Evolutionary conservation across 1,140 invertebrate genomes (phyloP).

Genomic region (Drosophila simulans): DNA sequence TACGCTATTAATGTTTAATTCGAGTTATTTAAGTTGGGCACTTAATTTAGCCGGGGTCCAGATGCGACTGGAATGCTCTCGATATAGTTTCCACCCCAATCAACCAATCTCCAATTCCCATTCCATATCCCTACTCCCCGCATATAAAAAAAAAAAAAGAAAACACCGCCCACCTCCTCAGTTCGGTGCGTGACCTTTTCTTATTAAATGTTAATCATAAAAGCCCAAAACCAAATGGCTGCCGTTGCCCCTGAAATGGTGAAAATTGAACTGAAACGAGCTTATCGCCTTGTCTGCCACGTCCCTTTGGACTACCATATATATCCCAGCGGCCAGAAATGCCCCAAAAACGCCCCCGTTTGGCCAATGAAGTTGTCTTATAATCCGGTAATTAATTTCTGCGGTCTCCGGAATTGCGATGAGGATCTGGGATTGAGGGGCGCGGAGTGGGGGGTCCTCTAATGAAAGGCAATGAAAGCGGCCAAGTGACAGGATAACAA

Average conservation of each 20-base stretch:
- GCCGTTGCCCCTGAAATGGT: slow-evolving; percentile 31
- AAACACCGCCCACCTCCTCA: no score
- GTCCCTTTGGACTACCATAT: slow-evolving; percentile 2
- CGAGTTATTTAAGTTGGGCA: slow-evolving; percentile 82
- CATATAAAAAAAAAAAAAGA: no score
- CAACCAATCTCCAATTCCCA: background rate
- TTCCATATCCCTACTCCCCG: background rate
- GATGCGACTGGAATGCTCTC: slow-evolving; percentile 40
- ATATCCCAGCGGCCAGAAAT: background rate
- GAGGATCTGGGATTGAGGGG: background rate
- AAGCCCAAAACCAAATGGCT: slow-evolving; percentile 29
- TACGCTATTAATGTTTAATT: slow-evolving; percentile 82
- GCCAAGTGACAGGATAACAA: slow-evolving; percentile 78
- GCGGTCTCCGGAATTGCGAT: slow-evolving; percentile 45
- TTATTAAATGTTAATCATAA: slow-evolving; percentile 81
- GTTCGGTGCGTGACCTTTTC: slow-evolving; percentile 77
- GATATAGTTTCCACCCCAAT: slow-evolving; percentile 22
- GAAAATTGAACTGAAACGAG: slow-evolving; percentile 44
- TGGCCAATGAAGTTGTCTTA: slow-evolving; percentile 76
- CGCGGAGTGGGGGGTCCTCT: slow-evolving; percentile 9
- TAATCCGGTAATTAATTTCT: slow-evolving; percentile 81
- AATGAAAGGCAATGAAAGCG: slow-evolving; percentile 77
- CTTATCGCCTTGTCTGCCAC: slow-evolving; percentile 15
- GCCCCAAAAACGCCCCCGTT: slow-evolving; percentile 2
- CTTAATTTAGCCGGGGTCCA: slow-evolving; percentile 66